Base-by-base conservation (phyloP, 2,113 vertebrate genomes). In the Brienomyrus longianalis region DNA sequence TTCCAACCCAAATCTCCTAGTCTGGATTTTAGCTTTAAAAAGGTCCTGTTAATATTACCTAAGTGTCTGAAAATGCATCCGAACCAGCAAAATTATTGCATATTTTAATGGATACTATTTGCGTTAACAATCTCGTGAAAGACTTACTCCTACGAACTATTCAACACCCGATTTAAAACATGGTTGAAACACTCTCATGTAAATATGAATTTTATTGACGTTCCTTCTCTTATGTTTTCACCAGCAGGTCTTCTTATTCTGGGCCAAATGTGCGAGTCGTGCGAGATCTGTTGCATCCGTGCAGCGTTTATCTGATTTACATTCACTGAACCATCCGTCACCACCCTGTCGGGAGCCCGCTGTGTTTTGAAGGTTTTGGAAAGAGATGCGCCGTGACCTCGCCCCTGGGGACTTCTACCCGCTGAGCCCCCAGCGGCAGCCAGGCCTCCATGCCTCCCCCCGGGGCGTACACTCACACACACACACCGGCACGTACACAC, bases 11-110 rank as follows among this genome's bases (percentile, higher is more conserved):
- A 35, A 70, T 85, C 90, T 86, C 50, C 43, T 83, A 90, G 77
- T 88, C 84, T 1, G 66, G 51, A 31, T 11, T 48, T 50, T 87
- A 66, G 74, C 52, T 31, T 31, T 11, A 59, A 87, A 87, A 88
- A 39, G 89, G 87, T 31, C 13, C n/a, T 84, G 83, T 89, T 88
- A 89, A 89, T 86, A 80, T 91, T 90, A 92, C 91, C 87, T 89
- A 43, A 19, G 59, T 17, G 27, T 77, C 23, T 66, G 83, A 31
- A 19, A 50, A 52, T 70, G 88, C 59, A 87, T 92, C 90, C 88
- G 35, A 92, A 86, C 86, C 9, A 62, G 56, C 48, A 77, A 21
- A 19, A 45, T 27, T 48, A 89, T 59, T 90, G 88, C 87, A 51
- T 89, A 87, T 87, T 89, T 47, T 56, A 56, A n/a, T 15, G 87